Conservation (phyloP, 1,140 invertebrate genomes). For the Chironomus striatipennis region DNA sequence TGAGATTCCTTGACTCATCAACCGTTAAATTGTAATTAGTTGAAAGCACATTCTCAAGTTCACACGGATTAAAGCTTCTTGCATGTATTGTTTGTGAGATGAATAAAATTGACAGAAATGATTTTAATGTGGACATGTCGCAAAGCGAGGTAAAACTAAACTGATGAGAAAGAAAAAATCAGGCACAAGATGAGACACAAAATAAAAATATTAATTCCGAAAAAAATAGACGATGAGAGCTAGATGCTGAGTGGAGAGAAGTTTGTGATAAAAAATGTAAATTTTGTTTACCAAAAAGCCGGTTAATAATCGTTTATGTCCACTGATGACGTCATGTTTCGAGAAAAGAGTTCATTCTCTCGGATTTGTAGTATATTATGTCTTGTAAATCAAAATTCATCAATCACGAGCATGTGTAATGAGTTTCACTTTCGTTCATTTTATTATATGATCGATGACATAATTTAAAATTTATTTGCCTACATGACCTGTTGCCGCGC, state of each 20-base stretch:
- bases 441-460: too few relatives aligned
- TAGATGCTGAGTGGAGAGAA: neutral
- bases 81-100: neutral
- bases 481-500: too few relatives aligned
- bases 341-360: too few relatives aligned
- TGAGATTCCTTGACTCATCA: neutral
- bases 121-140: neutral
- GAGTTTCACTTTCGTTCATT: too few relatives aligned
- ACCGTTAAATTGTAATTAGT: neutral
- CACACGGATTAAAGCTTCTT: neutral
- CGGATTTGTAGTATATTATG: too few relatives aligned
- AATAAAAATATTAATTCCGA: neutral
- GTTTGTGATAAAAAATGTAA: neutral
- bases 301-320: neutral
- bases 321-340: too few relatives aligned
- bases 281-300: conserved; percentile 9
- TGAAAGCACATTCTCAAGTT: neutral
- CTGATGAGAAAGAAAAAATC: too few relatives aligned
- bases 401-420: too few relatives aligned
- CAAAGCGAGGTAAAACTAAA: neutral
- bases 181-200: neutral
- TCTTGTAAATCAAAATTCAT: too few relatives aligned
- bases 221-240: neutral
- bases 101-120: neutral
- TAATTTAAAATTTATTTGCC: too few relatives aligned